Percentiles rank a stretch among this genome's conserved stretches.
These are phyloP conservation scores for Campaea margaritaria DNA, from an alignment of 2,888 invertebrate genomes.

Conservation along the genomic window DNA sequence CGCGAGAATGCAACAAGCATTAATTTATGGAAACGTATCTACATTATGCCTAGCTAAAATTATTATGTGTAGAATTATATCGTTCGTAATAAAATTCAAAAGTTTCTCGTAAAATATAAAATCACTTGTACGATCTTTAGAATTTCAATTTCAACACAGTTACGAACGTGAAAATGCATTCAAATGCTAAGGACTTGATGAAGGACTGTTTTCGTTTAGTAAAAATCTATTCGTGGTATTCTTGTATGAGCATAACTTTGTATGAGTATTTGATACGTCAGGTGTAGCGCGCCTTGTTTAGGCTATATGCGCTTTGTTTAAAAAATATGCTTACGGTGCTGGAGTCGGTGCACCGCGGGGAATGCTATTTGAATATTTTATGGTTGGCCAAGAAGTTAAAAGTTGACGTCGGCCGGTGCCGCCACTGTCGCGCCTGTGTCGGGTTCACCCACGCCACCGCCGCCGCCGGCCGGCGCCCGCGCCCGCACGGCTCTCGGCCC, in stretches of 20 bases:
- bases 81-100: slow-evolving; percentile 16
- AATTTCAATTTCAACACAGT: slow-evolving; percentile 5
- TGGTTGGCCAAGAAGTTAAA: slow-evolving; percentile 44
- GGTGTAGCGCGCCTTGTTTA: slow-evolving; percentile 15
- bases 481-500: slow-evolving; percentile 10
- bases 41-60: too few species aligned
- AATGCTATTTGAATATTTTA: slow-evolving; percentile 32
- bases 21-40: slow-evolving; percentile 7
- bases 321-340: slow-evolving; percentile 11
- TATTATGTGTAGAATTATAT: slow-evolving; percentile 14
- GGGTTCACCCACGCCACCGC: slow-evolving; percentile 64
- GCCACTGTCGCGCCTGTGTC: slow-evolving; percentile 45
- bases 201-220: neutral
- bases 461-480: slow-evolving; percentile 49
- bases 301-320: slow-evolving; percentile 24
- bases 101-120: slow-evolving; percentile 7
- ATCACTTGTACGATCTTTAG: slow-evolving; percentile 3
- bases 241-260: slow-evolving; percentile 8
- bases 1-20: slow-evolving; percentile 7
- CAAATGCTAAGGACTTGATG: slow-evolving; percentile 8
- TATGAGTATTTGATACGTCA: slow-evolving; percentile 4
- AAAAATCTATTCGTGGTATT: slow-evolving; percentile 2
- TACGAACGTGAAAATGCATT: slow-evolving; percentile 7
- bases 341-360: slow-evolving; percentile 11
- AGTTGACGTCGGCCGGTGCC: slow-evolving; percentile 11